These are phyloP conservation scores for Heliconius hermathena DNA, from an alignment of 1,140 invertebrate genomes.

Conservation along the genomic window DNA sequence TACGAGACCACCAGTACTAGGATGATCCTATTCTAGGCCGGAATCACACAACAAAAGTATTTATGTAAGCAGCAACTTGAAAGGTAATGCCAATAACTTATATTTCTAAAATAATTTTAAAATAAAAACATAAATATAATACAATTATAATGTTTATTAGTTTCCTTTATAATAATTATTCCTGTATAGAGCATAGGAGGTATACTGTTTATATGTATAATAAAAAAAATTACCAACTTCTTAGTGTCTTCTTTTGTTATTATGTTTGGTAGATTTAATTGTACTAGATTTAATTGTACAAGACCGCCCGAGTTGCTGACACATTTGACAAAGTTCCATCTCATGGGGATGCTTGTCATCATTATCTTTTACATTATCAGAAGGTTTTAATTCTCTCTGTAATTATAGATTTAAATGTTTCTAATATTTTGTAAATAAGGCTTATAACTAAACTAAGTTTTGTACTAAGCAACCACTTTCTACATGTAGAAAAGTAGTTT, in stretches of 20 bases:
- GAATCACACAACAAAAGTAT: no score
- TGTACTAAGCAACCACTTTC: neutral
- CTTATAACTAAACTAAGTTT: neutral
- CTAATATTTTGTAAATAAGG: neutral
- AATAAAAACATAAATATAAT: no score
- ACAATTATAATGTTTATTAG: no score
- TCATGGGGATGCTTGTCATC: slow-evolving; percentile 38
- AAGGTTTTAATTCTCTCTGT: slow-evolving; percentile 45
- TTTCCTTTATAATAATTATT: no score
- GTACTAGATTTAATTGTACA: slow-evolving; percentile 41
- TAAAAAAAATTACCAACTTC: neutral
- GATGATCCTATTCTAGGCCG: no score
- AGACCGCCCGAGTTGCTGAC: slow-evolving; percentile 40
- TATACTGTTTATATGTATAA: no score
- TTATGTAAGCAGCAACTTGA: no score
- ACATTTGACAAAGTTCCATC: slow-evolving; percentile 47
- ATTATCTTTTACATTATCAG: slow-evolving; percentile 28
- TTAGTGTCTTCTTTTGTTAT: neutral
- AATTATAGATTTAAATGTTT: slow-evolving; percentile 25
- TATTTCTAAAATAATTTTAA: no score
- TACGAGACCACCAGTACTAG: no score
- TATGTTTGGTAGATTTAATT: neutral
- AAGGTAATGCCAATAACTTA: no score
- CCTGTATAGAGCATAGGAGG: no score
- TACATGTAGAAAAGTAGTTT: neutral